Conservation (phyloP, 1,140 invertebrate species). For the Drosophila orena region DNA sequence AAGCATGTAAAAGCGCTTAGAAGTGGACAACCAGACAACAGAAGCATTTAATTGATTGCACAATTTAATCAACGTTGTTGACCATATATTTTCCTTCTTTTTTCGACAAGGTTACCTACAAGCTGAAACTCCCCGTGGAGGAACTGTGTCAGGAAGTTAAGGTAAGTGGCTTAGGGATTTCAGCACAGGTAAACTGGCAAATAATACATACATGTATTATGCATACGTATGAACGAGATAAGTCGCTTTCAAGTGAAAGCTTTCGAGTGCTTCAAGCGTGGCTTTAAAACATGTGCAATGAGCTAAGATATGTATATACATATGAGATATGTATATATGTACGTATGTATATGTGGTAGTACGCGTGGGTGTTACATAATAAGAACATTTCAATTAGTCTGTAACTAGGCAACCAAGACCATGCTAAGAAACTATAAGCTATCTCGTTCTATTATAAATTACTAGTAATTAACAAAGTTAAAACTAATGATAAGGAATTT, state of each 20-base stretch:
- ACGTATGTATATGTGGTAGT: background rate
- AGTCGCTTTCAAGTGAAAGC: slow-evolving; percentile 7
- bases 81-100: slow-evolving; percentile 29
- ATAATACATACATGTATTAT: background rate
- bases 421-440: background rate
- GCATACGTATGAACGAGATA: background rate
- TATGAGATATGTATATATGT: background rate
- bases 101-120: slow-evolving; percentile 84
- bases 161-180: slow-evolving; percentile 86
- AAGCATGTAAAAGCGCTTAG: background rate
- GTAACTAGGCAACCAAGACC: slow-evolving; percentile 20
- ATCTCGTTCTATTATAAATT: background rate
- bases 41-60: slow-evolving; percentile 43
- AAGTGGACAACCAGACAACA: slow-evolving; percentile 5
- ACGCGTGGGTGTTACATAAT: background rate
- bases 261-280: slow-evolving; percentile 3
- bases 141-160: slow-evolving; percentile 93
- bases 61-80: slow-evolving; percentile 49
- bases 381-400: slow-evolving; percentile 14
- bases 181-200: background rate
- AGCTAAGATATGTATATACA: background rate
- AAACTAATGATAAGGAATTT: background rate
- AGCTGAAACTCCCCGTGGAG: slow-evolving; percentile 93
- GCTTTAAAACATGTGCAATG: slow-evolving; percentile 23
- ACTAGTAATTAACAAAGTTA: background rate